Evolutionary conservation across 2,797 vertebrate genomes (phyloP).

Genomic region (Hippocampus kuda): DNA sequence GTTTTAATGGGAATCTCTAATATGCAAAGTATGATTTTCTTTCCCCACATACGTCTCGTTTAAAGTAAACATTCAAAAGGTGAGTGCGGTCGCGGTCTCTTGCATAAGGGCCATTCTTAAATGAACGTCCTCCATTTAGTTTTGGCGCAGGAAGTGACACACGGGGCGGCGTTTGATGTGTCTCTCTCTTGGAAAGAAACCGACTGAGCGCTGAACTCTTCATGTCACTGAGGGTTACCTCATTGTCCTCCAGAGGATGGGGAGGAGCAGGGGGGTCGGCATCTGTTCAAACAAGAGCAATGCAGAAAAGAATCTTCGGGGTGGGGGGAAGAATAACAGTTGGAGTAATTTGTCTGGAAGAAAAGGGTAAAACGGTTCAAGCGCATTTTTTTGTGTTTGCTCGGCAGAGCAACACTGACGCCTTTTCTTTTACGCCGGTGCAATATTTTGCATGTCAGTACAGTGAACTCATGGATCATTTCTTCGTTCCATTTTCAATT

Average conservation of each 20-base stretch:
- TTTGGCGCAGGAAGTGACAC: slow-evolving; percentile 44
- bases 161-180: slow-evolving; percentile 52
- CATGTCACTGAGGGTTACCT: slow-evolving; percentile 50
- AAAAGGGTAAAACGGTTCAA: slow-evolving; percentile 57
- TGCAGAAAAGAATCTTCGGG: slow-evolving; percentile 62
- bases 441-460: background rate
- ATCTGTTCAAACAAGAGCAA: slow-evolving; percentile 72
- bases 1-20: too few species aligned
- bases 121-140: slow-evolving; percentile 38
- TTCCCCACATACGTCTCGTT: background rate
- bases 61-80: slow-evolving; percentile 11
- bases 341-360: slow-evolving; percentile 63
- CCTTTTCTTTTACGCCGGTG: slow-evolving; percentile 13
- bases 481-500: background rate
- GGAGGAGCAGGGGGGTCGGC: slow-evolving; percentile 40
- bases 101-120: slow-evolving; percentile 54
- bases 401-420: slow-evolving; percentile 52
- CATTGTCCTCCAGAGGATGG: slow-evolving; percentile 53
- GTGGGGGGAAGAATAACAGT: slow-evolving; percentile 63
- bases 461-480: background rate
- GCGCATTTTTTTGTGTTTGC: slow-evolving; percentile 58
- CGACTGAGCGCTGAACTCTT: slow-evolving; percentile 48
- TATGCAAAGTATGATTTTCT: background rate
- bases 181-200: slow-evolving; percentile 52
- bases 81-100: slow-evolving; percentile 40